Evolutionary conservation across 2,797 vertebrate species (phyloP).

Genomic region (Trachurus trachurus): DNA sequence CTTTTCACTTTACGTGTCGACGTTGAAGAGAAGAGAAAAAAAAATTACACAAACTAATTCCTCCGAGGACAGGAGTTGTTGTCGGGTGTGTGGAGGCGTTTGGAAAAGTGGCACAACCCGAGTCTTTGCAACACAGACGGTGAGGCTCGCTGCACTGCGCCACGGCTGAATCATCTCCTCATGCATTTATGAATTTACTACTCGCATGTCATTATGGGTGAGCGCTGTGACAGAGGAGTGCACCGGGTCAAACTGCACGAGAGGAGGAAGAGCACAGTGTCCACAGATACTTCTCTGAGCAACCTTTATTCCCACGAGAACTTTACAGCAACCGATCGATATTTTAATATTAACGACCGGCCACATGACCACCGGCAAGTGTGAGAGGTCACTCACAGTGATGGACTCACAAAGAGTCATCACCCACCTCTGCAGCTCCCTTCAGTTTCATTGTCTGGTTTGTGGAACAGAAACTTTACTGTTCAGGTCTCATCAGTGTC

Average conservation of each 20-base stretch:
- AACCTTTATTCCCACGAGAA: not conserved
- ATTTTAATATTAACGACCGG: not conserved
- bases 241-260: not conserved
- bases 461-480: not conserved
- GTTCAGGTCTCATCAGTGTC: not conserved
- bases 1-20: conserved; percentile 72
- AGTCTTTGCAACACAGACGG: conserved; percentile 55
- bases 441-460: not conserved
- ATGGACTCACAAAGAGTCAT: not conserved
- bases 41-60: conserved; percentile 54
- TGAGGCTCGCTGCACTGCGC: conserved; percentile 33
- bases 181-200: conserved; percentile 50
- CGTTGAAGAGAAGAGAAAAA: conserved; percentile 44
- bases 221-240: conserved; percentile 28
- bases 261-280: not conserved
- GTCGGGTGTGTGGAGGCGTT: conserved; percentile 39
- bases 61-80: conserved; percentile 57
- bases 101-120: conserved; percentile 42
- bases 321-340: not conserved
- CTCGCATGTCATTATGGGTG: conserved; percentile 18
- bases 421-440: not conserved
- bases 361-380: not conserved
- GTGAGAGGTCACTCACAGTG: not conserved
- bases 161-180: conserved; percentile 52
- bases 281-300: not conserved